Base-by-base conservation (phyloP, 2,113 vertebrate genomes). In the Glareola pratincola region DNA sequence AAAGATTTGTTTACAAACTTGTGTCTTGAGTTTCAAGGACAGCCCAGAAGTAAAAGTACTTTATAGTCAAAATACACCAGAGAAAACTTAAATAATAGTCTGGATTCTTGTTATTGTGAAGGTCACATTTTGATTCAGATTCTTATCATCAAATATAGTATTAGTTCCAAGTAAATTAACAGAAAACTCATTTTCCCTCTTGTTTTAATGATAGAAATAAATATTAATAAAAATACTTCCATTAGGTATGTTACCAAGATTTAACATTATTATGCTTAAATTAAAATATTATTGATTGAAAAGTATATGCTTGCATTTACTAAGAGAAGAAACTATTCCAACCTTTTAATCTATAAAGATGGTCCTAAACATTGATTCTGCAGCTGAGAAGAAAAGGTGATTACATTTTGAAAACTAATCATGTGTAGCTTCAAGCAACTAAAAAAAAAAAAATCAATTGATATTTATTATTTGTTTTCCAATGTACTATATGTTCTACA, bases 401-500 rank as follows among this genome's bases (percentile, higher is more conserved):
- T 96, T 92, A 78, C 1, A 4, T 88, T 92, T 72, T 88, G 27
- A 69, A 72, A 96, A 57, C 18, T 81, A 84, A 93, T 74, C 87
- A 91, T 64, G 9, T 74, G 54, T 43, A 66, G 4, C 41, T 92
- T 85, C 51, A 85, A 90, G 32, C n/a, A 77, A 66, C 7, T 83
- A 50, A 75, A 94, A 92, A 74, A n/a, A 50, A 75, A 94, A 76
- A 77, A 83, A 48, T 72, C 14, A 24, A 57, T 80, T 71, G 0
- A 8, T 88, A 79, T 76, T 87, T 96, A 86, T 88, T 94, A 34
- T 87, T 85, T 85, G 20, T 80, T 96, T 96, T 59, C 50, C 53
- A 69, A 32, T 36, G 5, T 64, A 47, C 22, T 50, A 0, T 69
- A 19, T 68, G 16, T 79, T 90, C 53, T 68, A 37, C 14, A 80